These are phyloP conservation scores for Lycaena phlaeas DNA, from an alignment of 2,888 invertebrate genomes.

Conservation along the genomic window DNA sequence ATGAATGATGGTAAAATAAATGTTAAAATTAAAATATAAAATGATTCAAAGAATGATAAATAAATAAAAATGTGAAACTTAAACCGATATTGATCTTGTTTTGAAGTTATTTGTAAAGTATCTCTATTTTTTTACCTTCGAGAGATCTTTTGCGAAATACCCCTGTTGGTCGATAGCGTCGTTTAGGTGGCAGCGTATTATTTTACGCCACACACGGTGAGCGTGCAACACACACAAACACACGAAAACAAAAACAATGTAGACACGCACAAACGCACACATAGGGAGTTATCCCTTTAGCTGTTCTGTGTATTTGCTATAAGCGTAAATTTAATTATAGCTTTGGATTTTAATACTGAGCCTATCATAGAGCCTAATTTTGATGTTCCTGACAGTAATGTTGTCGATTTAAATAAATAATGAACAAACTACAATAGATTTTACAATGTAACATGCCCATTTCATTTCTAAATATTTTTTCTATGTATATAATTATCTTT, in stretches of 20 bases:
- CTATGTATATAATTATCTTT: slow-evolving; percentile 1
- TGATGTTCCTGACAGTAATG: background rate
- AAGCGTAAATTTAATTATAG: slow-evolving; percentile 37
- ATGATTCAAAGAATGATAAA: slow-evolving; percentile 30
- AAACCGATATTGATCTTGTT: slow-evolving; percentile 54
- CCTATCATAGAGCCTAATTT: background rate
- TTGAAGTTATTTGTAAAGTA: slow-evolving; percentile 49
- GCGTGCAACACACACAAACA: slow-evolving; percentile 75
- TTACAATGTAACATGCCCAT: slow-evolving; percentile 7
- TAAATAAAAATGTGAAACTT: slow-evolving; percentile 43
- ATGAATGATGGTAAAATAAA: slow-evolving; percentile 46
- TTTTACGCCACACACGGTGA: slow-evolving; percentile 71
- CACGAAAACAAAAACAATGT: slow-evolving; percentile 74
- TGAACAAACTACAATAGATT: slow-evolving; percentile 4
- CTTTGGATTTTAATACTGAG: slow-evolving; percentile 18
- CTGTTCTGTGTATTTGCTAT: slow-evolving; percentile 69
- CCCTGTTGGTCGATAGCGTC: slow-evolving; percentile 76
- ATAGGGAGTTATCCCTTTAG: slow-evolving; percentile 55
- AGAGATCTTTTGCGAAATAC: slow-evolving; percentile 97
- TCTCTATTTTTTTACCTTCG: slow-evolving; percentile 88
- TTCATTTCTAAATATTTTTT: background rate
- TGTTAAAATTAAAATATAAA: slow-evolving; percentile 36
- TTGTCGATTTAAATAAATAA: slow-evolving; percentile 4
- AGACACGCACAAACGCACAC: slow-evolving; percentile 72
- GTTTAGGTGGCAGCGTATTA: slow-evolving; percentile 63